Evolutionary conservation across 2,888 invertebrate species (phyloP), one percentile per base, ranked within the genome.

Genomic region (Caenorhabditis afra): DNA sequence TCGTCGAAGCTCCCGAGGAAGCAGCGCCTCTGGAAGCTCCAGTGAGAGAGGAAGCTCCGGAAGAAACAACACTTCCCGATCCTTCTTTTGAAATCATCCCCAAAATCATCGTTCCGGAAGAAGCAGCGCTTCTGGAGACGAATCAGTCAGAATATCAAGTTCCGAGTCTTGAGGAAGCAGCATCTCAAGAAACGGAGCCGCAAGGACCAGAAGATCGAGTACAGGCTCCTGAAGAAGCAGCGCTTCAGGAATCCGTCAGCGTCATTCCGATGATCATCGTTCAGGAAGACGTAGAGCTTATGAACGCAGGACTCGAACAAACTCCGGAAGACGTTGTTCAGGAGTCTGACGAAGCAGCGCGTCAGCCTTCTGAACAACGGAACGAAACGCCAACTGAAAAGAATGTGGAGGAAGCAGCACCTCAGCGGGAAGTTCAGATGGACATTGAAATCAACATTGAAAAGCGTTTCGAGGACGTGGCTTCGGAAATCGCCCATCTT

Each of bases 401-500:
- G 11, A 23, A 14, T 14, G 47, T 52, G 41, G 75, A 64, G 57
- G 18, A 20, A 8, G 76, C 59, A 67, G 75, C 61, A 29, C 47
- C 23, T 39, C 59, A 37, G 20, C 45, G 10, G 7, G n/a, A 61
- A 4, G 47, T 20, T 41, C 41, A 11, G 41, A 11, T 11, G 2
- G 12, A 41, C 3, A 41, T 14, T 41, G 4, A 29, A 29, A 7
- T 29, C 7, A 29, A 3, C 29, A 29, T 29, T 29, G 4, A 29
- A 7, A 66, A 44, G 20, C 29, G 20, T 0, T 16, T 47, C 11
- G 67, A 58, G 11, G 57, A 45, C 47, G 65, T 39, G 18, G 50
- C 58, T 14, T 59, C 57, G 0, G 59, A 64, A 49, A 47, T 70
- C 14, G 64, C 70, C 47, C 67, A 68, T 45, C 41, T 62, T 35